Evolutionary conservation across 2,797 vertebrate genomes (phyloP), one percentile per base, ranked within the genome.

Genomic region (Oreonectes daqikongensis): DNA sequence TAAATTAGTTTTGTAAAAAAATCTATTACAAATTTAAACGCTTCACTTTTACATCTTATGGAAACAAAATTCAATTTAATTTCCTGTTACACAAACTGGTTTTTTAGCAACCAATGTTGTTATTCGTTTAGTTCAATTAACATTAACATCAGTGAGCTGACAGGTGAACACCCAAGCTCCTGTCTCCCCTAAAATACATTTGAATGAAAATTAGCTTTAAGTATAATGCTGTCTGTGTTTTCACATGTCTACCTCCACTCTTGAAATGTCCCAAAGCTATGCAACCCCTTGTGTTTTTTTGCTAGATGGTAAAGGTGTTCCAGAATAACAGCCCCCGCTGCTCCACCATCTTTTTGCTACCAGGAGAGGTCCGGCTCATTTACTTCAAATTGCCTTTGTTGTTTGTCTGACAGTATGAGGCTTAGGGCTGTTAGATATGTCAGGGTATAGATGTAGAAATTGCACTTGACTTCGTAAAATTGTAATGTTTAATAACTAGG

Each of bases 261-360:
- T 55, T 11, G 52, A 64, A 79, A 73, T 90, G 79, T 88, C 80
- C 69, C 82, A 89, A 90, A 88, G 79, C 65, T 70, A 22, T 40
- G 28, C 88, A 81, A 85, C 87, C 85, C 82, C 90, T 86, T 91
- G 80, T 92, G 73, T 91, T 78, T 85, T 84, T 87, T 86, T 92
- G 83, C 82, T 88, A 94, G 93, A 93, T 93, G 87, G 90, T 94
- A 89, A 94, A 94, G 90, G 92, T 93, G 89, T 92, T 94, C 91
- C 93, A 93, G 92, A 93, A 91, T 86, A 93, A 90, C 90, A 92
- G 87, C 83, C 91, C 92, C 81, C 92, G 90, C 87, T 91, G 86
- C 86, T 84, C 92, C 88, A 92, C 82, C 86, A 92, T 92, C 84
- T 94, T 89, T 90, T 90, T 92, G 69, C 92, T 90, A 80, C 92